Evolutionary conservation across 2,888 invertebrate genomes (phyloP).

Genomic region (Ichneumoninae sp.): DNA sequence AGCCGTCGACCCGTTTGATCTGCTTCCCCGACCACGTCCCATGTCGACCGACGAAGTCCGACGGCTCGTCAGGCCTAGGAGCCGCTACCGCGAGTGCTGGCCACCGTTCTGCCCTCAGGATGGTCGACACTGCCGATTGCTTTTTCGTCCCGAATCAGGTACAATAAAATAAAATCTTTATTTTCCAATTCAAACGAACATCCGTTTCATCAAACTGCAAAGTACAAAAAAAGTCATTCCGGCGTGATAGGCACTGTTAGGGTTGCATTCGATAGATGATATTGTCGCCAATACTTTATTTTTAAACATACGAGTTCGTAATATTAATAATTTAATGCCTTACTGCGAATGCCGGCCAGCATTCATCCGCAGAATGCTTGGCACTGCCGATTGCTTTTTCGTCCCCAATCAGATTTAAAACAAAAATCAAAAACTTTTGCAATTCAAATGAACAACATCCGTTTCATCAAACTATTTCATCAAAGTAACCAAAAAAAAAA

Average conservation of each 20-base stretch:
- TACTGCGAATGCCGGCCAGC: slow-evolving; percentile 71
- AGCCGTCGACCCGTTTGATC: slow-evolving; percentile 60
- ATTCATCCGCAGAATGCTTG: slow-evolving; percentile 69
- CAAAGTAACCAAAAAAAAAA: too few relatives aligned
- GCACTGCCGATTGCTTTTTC: too few relatives aligned
- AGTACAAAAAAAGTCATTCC: neutral
- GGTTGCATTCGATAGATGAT: too few relatives aligned
- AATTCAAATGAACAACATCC: too few relatives aligned
- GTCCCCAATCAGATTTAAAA: too few relatives aligned
- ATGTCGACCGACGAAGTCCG: slow-evolving; percentile 69
- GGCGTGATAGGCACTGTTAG: too few relatives aligned
- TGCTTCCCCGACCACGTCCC: slow-evolving; percentile 58
- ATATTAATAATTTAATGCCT: too few relatives aligned
- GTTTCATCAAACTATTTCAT: too few relatives aligned
- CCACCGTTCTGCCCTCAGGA: slow-evolving; percentile 69
- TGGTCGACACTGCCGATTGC: slow-evolving; percentile 68
- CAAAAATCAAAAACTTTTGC: too few relatives aligned
- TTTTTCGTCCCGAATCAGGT: slow-evolving; percentile 69
- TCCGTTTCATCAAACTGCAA: slow-evolving; percentile 2
- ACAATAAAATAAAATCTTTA: slow-evolving; percentile 9
- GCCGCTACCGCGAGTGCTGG: slow-evolving; percentile 70
- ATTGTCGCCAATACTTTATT: too few relatives aligned
- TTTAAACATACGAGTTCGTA: neutral
- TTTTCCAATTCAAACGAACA: neutral
- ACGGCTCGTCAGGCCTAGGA: slow-evolving; percentile 67